Evolutionary conservation across 2,888 invertebrate species (phyloP), one percentile per base, ranked within the genome.

Genomic region (Drosophila heteroneura): DNA sequence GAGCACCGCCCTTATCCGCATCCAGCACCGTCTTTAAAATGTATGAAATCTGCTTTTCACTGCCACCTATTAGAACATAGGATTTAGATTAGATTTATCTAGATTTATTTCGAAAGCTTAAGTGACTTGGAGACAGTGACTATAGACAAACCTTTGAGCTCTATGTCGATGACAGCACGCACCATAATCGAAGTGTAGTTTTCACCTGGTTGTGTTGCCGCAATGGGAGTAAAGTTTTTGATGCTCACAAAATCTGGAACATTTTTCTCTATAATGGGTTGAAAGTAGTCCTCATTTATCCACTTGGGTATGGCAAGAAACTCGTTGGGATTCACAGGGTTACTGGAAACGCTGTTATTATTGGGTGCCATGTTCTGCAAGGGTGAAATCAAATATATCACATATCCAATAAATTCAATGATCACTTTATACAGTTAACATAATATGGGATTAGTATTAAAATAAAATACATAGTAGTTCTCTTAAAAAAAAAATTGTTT

Each of bases 131-230:
- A 9, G 41, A 49, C 54, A 47, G 51, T 61, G 47, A 5, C 2
- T 9, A 1, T 6, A n/a, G 19, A 65, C 61, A 26, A 12, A 92
- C 92, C 91, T 80, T 86, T 85, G 4, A 92, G 59, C 62, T 83
- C 64, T 0, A 92, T 33, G 35, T 90, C 86, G 12, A 92, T 77
- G 16, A 77, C 14, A 5, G 88, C 86, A 26, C 93, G 83, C 39
- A 91, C 82, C 91, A 93, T 91, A 49, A 90, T 71, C 1, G 93
- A 92, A 6, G 91, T 83, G 37, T 90, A 93, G 68, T 93, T 93
- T 61, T 93, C 93, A 6, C 92, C 93, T 0, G 91, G 88, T 1
- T 83, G 86, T 33, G 91, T 92, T 10, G 92, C 92, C 16, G 92
- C 91, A 19, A 86, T 76, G 1, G 89, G 60, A 2, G 62, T 75